These are phyloP conservation scores for Bombus breviceps DNA, from an alignment of 1,140 invertebrate species.

Conservation along the genomic window DNA sequence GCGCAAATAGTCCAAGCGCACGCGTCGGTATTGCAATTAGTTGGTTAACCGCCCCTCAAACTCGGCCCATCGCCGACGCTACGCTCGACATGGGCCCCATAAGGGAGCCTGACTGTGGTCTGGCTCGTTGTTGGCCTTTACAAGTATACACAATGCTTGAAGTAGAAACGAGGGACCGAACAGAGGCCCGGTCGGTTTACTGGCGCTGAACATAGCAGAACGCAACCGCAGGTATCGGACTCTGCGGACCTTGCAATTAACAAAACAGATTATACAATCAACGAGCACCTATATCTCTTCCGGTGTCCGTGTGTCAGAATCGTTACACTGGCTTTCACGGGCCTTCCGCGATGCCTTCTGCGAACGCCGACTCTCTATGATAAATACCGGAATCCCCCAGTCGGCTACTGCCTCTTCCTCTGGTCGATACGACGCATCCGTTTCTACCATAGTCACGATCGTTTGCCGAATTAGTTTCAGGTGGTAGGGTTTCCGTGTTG, in stretches of 20 bases:
- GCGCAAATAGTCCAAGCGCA: conserved; percentile 72
- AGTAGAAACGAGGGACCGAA: conserved; percentile 19
- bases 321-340: conserved; percentile 56
- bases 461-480: conserved; percentile 12
- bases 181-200: conserved; percentile 23
- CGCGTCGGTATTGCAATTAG: conserved; percentile 78
- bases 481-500: not conserved
- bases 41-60: conserved; percentile 73
- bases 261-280: conserved; percentile 80
- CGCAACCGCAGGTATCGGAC: conserved; percentile 75
- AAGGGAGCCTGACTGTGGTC: conserved; percentile 52
- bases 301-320: conserved; percentile 35
- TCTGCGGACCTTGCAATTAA: conserved; percentile 79
- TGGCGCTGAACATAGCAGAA: conserved; percentile 72
- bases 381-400: conserved; percentile 19
- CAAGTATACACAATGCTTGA: not conserved
- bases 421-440: conserved; percentile 28
- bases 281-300: conserved; percentile 67
- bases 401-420: not conserved
- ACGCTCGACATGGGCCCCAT: conserved; percentile 31
- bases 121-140: conserved; percentile 37
- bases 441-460: conserved; percentile 1
- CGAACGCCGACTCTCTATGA: not conserved
- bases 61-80: conserved; percentile 23
- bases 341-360: conserved; percentile 14